These are phyloP conservation scores for Drosophila neocordata DNA, from an alignment of 1,140 invertebrate species.

Conservation along the genomic window DNA sequence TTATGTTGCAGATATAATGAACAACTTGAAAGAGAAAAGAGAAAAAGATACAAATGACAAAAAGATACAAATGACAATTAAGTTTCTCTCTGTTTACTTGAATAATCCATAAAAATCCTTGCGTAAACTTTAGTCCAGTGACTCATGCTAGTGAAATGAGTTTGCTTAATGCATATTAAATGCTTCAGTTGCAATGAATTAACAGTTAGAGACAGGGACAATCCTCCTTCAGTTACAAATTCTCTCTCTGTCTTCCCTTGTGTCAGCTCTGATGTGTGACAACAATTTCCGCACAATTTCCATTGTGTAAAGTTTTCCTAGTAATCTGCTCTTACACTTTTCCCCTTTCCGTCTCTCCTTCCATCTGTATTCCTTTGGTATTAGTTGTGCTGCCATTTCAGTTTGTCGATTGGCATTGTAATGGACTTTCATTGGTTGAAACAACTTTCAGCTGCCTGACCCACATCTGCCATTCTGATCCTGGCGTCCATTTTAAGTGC, in stretches of 20 bases:
- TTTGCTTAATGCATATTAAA: conserved; percentile 41
- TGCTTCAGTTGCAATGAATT: conserved; percentile 35
- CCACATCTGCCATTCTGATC: conserved; percentile 56
- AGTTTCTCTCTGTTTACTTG: neutral
- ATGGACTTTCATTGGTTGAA: conserved; percentile 56
- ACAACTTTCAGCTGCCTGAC: conserved; percentile 56
- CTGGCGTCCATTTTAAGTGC: conserved; percentile 69
- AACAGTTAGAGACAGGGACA: neutral
- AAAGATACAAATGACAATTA: conserved; percentile 4
- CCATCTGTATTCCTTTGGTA: conserved; percentile 20
- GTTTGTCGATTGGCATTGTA: conserved; percentile 70
- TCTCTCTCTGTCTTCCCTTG: neutral
- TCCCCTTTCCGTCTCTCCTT: conserved; percentile 14
- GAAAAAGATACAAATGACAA: conserved; percentile 34
- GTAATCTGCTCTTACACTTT: conserved; percentile 26
- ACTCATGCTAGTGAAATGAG: conserved; percentile 27
- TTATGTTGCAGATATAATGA: conserved; percentile 26
- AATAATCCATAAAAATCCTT: conserved; percentile 43
- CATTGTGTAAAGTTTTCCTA: conserved; percentile 54
- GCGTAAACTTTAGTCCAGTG: conserved; percentile 30
- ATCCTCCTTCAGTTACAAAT: too few species aligned
- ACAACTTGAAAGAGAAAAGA: conserved; percentile 18
- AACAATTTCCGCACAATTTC: conserved; percentile 46
- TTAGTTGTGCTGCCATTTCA: conserved; percentile 59
- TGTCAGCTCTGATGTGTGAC: conserved; percentile 20